Evolutionary conservation across 64 coral and sea anemone species (phyloP).

Genomic region (Porites australiensis): DNA sequence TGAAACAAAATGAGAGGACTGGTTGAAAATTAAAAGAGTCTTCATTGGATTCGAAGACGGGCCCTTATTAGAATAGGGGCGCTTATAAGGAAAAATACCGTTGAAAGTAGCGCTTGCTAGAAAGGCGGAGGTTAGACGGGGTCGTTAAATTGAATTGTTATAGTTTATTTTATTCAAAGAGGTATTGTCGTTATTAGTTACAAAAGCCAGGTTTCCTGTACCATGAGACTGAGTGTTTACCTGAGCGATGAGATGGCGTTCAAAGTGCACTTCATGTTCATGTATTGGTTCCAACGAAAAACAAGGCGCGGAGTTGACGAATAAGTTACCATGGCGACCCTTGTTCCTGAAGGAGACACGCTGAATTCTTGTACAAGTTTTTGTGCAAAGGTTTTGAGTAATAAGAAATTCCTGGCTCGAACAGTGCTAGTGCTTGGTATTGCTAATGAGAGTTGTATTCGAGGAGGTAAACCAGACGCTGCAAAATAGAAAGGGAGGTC

Average conservation of each 20-base stretch:
- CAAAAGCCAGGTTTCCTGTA: too few relatives aligned
- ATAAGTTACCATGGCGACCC: slow-evolving; percentile 44
- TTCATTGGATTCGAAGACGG: too few relatives aligned
- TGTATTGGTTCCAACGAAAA: slow-evolving; percentile 23
- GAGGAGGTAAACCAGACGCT: background rate
- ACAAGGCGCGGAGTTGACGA: slow-evolving; percentile 1
- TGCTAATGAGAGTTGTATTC: background rate
- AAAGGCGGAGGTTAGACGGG: too few relatives aligned
- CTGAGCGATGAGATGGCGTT: slow-evolving; percentile 6
- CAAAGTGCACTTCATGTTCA: slow-evolving; percentile 49
- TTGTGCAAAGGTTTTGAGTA: slow-evolving; percentile 8
- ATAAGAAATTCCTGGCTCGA: slow-evolving; percentile 25
- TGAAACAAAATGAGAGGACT: too few relatives aligned
- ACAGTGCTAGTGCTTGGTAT: slow-evolving; percentile 4
- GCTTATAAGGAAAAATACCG: too few relatives aligned
- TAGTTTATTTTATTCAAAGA: too few relatives aligned
- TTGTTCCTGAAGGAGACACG: slow-evolving; percentile 55
- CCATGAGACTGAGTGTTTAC: background rate
- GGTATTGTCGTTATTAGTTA: too few relatives aligned
- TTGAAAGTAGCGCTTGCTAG: too few relatives aligned
- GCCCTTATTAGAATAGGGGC: too few relatives aligned
- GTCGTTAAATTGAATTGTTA: too few relatives aligned
- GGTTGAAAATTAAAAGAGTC: too few relatives aligned
- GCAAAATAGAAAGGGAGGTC: background rate
- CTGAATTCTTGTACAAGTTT: slow-evolving; percentile 33